These are phyloP conservation scores for Zaprionus taronus DNA, from an alignment of 1,140 invertebrate genomes.

Conservation along the genomic window DNA sequence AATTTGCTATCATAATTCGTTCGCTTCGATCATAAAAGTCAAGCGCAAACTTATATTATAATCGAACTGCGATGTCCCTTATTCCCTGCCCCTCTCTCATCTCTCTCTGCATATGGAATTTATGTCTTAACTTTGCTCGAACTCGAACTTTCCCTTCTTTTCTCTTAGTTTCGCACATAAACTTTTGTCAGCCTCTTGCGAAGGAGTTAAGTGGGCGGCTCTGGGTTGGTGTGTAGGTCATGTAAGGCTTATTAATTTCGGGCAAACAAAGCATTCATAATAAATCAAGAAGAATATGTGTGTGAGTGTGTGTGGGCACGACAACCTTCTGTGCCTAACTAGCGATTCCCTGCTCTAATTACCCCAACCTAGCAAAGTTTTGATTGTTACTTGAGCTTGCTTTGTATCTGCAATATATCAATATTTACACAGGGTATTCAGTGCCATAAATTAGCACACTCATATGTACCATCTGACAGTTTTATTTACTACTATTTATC, in stretches of 20 bases:
- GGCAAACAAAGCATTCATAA: background rate
- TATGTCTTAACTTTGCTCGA: constrained; percentile 29
- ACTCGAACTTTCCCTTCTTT: constrained; percentile 1
- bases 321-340: background rate
- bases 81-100: background rate
- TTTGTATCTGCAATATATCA: background rate
- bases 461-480: background rate
- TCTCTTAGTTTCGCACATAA: background rate
- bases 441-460: background rate
- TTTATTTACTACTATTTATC: too few species aligned
- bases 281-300: background rate
- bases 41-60: constrained; percentile 11
- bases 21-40: constrained; percentile 15
- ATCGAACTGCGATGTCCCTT: background rate
- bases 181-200: constrained; percentile 3
- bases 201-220: background rate
- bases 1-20: constrained; percentile 16
- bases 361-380: background rate
- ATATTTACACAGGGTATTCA: background rate
- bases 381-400: background rate
- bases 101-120: constrained; percentile 17
- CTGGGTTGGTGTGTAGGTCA: background rate
- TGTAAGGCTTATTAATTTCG: background rate
- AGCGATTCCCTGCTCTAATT: background rate
- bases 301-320: too few species aligned